Conservation (phyloP, 2,888 invertebrate species). For the Oithona nana region DNA sequence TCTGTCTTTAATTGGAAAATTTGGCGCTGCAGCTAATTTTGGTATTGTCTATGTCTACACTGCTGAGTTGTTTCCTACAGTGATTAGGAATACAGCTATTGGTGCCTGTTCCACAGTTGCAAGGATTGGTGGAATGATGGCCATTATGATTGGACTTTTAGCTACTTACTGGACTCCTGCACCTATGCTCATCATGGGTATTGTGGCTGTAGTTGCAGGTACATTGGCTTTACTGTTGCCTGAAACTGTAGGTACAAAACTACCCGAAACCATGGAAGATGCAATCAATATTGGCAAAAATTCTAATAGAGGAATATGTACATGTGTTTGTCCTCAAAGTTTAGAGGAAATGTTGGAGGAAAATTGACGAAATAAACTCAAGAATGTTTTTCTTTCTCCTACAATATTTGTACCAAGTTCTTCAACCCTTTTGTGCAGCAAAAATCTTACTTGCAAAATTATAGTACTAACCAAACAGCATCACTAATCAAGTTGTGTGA, state of each 20-base stretch:
- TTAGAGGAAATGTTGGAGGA: neutral
- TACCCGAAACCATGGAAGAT: conserved; percentile 16
- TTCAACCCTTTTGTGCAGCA: no score
- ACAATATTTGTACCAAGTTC: no score
- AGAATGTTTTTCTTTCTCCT: no score
- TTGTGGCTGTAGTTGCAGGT: conserved; percentile 12
- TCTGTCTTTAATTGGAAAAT: conserved; percentile 52
- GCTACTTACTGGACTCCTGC: neutral
- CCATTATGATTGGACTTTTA: conserved; percentile 46
- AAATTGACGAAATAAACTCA: no score
- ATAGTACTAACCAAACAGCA: no score
- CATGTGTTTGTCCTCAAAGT: neutral
- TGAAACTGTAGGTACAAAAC: conserved; percentile 9
- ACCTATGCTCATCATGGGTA: conserved; percentile 10
- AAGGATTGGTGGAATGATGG: conserved; percentile 60
- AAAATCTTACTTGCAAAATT: no score
- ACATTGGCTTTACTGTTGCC: conserved; percentile 13
- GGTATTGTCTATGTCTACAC: conserved; percentile 72
- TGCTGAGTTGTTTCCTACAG: conserved; percentile 76
- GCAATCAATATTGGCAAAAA: conserved; percentile 12
- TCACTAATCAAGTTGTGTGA: no score
- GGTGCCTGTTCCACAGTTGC: conserved; percentile 66
- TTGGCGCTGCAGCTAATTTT: conserved; percentile 61
- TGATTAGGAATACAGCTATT: conserved; percentile 64
- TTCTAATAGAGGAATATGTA: neutral